These are phyloP conservation scores for Samia ricini DNA, from an alignment of 1,140 invertebrate genomes.

Conservation along the genomic window DNA sequence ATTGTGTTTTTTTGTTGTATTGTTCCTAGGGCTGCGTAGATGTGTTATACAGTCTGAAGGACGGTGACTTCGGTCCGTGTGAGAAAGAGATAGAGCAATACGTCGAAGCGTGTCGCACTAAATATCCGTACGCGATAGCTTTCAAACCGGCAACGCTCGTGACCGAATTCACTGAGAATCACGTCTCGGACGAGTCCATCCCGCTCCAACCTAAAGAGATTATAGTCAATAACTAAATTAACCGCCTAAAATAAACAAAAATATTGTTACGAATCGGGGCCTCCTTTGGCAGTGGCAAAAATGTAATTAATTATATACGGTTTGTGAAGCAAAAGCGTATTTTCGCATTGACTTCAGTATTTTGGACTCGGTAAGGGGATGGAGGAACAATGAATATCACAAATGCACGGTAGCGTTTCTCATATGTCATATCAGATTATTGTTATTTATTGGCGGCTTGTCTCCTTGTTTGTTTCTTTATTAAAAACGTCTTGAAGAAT, in stretches of 20 bases:
- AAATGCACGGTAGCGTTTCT: neutral
- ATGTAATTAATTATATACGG: neutral
- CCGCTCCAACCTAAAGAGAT: constrained; percentile 38
- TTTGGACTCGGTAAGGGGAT: neutral
- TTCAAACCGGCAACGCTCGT: constrained; percentile 78
- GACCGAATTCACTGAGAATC: constrained; percentile 39
- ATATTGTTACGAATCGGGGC: neutral
- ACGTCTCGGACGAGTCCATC: constrained; percentile 19
- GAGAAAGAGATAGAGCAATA: constrained; percentile 84
- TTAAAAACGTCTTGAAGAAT: no score
- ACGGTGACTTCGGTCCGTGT: constrained; percentile 88
- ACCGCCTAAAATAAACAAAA: neutral
- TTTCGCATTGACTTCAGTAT: neutral
- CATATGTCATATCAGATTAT: neutral
- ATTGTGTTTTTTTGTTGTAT: neutral
- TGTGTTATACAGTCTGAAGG: constrained; percentile 86
- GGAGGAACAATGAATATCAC: neutral
- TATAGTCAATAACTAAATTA: constrained; percentile 35
- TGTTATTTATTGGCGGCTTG: neutral
- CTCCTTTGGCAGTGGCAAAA: neutral
- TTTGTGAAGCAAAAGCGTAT: neutral
- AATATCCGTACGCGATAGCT: constrained; percentile 86
- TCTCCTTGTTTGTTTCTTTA: no score
- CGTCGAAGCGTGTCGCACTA: constrained; percentile 83
- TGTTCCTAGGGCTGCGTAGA: constrained; percentile 85